Base-by-base conservation (phyloP, 2,797 vertebrate genomes). In the Amniataba percoides region DNA sequence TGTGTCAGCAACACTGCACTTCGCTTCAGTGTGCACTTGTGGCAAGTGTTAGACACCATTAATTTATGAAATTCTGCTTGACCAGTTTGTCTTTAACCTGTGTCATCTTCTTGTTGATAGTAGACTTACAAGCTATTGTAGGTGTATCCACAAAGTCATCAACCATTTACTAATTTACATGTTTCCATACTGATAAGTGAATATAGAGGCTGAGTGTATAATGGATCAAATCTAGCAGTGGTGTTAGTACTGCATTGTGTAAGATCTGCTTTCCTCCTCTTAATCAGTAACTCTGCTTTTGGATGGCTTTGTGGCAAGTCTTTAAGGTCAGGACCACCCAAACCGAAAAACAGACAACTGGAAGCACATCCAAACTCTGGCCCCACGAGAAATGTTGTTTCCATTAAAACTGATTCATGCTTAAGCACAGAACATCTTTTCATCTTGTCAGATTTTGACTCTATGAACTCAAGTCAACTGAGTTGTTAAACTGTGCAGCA, bases 51-150 rank as follows among this genome's bases (percentile, higher is more conserved):
- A 62, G 52, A 59, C 67, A 57, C 71, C 78, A 70, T 77, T 88
- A 63, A 84, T 82, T 80, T 18, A 39, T 48, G 18, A 72, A 51
- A 52, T 72, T 52, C 59, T 67, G 59, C 58, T 42, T 55, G 72
- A 78, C 71, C 75, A 61, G 55, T 80, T 67, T 77, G 63, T 74
- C 51, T 84, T 61, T 83, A 57, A 81, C 56, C 48, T 67, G 23
- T 60, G 59, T 77, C 27, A 69, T 71, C 70, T 68, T 51, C 31
- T 13, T 45, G 45, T 80, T 0, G 6, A 55, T 65, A 51, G 60
- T 81, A 78, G 69, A 69, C 31, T 40, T 65, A 27, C 61, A 71
- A 23, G 56, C 53, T 72, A 56, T 78, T 45, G 13, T 71, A 56
- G 42, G 53, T 79, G 53, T 81, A 19, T 74, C 48, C 36, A 61